Percentiles rank a stretch among this genome's conserved stretches.
phyloP scores from a whole-genome alignment of 2,797 vertebrate species.

The Sebastes nivosus region DNA sequence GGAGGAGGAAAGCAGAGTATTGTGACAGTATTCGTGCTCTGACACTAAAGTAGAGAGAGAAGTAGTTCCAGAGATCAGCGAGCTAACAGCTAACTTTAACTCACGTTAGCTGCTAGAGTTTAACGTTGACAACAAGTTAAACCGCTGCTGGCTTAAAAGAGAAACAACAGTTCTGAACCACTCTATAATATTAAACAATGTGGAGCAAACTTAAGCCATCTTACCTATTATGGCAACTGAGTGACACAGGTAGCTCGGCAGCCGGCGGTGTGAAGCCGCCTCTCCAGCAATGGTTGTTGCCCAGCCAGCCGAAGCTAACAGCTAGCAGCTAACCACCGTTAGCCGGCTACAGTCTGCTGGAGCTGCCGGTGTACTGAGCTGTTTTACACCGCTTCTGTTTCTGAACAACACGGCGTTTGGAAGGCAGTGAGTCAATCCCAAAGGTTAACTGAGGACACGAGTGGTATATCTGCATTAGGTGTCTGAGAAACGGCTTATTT shows the following conservation, averaged over 20 bases:
- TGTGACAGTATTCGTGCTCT: background rate
- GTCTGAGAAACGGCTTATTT: constrained; percentile 17
- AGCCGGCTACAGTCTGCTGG: constrained; percentile 70
- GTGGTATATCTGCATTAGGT: background rate
- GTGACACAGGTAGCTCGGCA: constrained; percentile 50
- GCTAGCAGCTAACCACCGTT: constrained; percentile 50
- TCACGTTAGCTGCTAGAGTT: constrained; percentile 23
- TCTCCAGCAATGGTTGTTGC: constrained; percentile 70
- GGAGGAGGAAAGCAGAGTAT: background rate
- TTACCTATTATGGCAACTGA: constrained; percentile 75
- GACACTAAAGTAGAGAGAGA: constrained; percentile 17
- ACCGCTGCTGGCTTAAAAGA: background rate
- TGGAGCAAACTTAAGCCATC: background rate
- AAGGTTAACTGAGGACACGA: constrained; percentile 11
- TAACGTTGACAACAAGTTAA: constrained; percentile 30
- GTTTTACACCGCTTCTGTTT: constrained; percentile 48
- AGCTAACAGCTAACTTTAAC: constrained; percentile 68
- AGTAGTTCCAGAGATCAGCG: constrained; percentile 16
- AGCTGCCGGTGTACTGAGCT: constrained; percentile 74
- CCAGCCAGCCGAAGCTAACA: constrained; percentile 61
- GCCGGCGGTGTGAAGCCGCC: constrained; percentile 61
- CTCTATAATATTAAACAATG: background rate
- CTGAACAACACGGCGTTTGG: constrained; percentile 41
- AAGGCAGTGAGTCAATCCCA: constrained; percentile 11
- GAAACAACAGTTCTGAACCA: background rate